Base-by-base conservation (phyloP, 2,888 invertebrate species). In the Thereva unica region DNA sequence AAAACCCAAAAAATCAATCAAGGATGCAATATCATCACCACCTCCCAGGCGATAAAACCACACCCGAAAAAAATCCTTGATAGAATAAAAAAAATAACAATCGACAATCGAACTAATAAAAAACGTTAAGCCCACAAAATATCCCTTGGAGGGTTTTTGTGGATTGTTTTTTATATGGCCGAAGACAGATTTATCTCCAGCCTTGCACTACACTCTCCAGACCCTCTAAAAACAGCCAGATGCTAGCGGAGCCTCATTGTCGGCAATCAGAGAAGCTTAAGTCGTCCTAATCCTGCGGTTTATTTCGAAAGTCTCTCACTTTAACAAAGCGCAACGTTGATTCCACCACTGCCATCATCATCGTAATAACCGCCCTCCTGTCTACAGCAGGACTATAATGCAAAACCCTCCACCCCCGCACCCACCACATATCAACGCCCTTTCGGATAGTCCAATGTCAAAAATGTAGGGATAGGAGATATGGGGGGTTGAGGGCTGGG, bases 211-310 rank as follows among this genome's bases (percentile, higher is more conserved):
- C 3, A 5, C 5, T 47, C n/a, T 23, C 23, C 23, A 23, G 2
- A 23, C 5, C 12, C n/a, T 50, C 23, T 50, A 50, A 50, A 61
- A 61, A 8, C 61, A 40, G 40, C 41, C 61, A 61, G 61, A 61
- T 61, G 61, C 23, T 61, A 49, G 40, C 61, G 23, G 54, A 68
- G 45, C 59, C 23, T 59, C 49, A 69, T 69, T 69, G 68, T 69
- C 68, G 55, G 54, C 68, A 69, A 69, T 69, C 68, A 69, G 59
- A 69, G 64, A 38, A 67, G 68, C 68, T 69, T 69, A 67, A 69
- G 63, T 66, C 66, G 12, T 45, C 59, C 53, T 69, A 69, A 69
- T 69, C 68, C 68, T 69, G 64, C 41, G 68, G 67, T 67, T 67
- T 67, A 69, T 67, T 66, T 64, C 63, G 47, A 69, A 66, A 68